Base-by-base conservation (phyloP, 2,888 invertebrate species). In the Macrophya alboannulata region DNA sequence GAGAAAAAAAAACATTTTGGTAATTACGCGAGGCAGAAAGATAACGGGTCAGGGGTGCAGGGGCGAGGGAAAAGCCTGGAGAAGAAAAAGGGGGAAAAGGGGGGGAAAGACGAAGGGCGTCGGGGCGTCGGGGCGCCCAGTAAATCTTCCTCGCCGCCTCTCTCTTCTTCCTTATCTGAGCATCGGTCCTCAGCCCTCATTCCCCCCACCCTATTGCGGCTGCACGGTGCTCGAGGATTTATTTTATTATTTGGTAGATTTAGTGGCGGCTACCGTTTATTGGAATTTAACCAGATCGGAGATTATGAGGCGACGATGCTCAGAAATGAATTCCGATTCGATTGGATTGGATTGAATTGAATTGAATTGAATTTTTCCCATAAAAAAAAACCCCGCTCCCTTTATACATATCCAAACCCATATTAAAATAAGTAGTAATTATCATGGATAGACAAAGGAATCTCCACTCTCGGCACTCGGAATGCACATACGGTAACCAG, bases 161-260 rank as follows among this genome's bases (percentile, higher is more conserved):
- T 84, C 86, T 88, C 85, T 86, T 87, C 84, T 79, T 85, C 85
- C 85, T 86, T 77, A 81, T 81, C 81, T 81, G 81, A 81, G 81
- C 59, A 81, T 81, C 81, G 81, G 81, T 84, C 51, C 86, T 88
- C 87, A 71, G 85, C 86, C 83, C 85, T 68, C 55, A 68, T 85
- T 59, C 72, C 59, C 59, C 84, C 86, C 71, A 65, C 76, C 55
- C 84, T 85, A 79, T 84, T 87, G 85, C 74, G 86, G 85, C 85
- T 87, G 79, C 59, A 82, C 84, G 79, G 86, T 51, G 85, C 81
- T 45, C 82, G 81, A 88, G 86, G 88, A 91, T 92, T 91, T 90
- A 91, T 91, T 90, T 90, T 89, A 89, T 89, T 90, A 89, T 89
- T 89, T 88, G 87, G 86, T 89, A 87, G 88, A 91, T 91, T 91